Evolutionary conservation across 2,888 invertebrate species (phyloP), one percentile per base, ranked within the genome.

Genomic region (Phytoseiulus persimilis): DNA sequence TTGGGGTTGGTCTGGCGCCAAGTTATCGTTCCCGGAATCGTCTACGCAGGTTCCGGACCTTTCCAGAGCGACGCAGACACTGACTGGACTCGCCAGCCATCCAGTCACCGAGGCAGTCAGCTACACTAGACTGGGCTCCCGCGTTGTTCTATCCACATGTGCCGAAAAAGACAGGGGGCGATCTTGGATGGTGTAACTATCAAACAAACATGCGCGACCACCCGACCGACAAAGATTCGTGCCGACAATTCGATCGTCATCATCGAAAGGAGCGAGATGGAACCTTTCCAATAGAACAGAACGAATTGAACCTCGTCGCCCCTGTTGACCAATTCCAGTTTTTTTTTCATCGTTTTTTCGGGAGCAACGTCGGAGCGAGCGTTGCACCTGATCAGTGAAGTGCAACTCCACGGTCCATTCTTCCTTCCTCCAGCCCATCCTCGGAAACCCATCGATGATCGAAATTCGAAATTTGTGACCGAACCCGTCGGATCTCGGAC

Each of bases 1-100:
- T 39, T 9, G 39, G 39, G 9, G 39, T 9, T 39, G 65, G 65
- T 65, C 65, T 65, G 65, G 65, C 65, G 65, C 65, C 65, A 65
- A 65, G 65, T 65, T 65, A 65, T 65, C 65, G 65, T 65, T 65
- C 65, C 65, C 65, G 65, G 65, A 65, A 65, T 65, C 65, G 65
- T 65, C 65, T 65, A 65, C 65, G 65, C 65, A 65, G 65, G 65
- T 65, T 65, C 65, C 65, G 65, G 65, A 65, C 65, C 65, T 65
- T 65, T 65, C 65, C 65, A 65, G 65, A 65, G 65, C 65, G 65
- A 65, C 65, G 28, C 65, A 65, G 65, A 65, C 65, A 65, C 28
- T 65, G 65, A 65, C 23, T 65, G 65, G 65, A 46, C 46, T 46
- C 46, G 6, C 6, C 65, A 2, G 65, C 2, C 5, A 23, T 65